Base-by-base conservation (phyloP, 2,797 vertebrate species). In the Anas acuta region DNA sequence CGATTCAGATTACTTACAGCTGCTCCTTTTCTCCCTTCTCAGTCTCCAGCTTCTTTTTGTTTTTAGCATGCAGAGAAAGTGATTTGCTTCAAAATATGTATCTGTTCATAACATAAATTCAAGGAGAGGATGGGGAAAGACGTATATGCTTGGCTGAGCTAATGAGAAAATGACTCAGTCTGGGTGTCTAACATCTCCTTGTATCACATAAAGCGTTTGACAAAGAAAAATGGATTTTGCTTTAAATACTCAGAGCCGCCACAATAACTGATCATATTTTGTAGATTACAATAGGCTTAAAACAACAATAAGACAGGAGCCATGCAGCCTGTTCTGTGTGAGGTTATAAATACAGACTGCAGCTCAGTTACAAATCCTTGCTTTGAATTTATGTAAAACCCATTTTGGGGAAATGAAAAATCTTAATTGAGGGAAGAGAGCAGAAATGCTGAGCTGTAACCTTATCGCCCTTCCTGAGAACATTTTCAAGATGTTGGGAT, bases 211-310 rank as follows among this genome's bases (percentile, higher is more conserved):
- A 91, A 96, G 87, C 45, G 37, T 66, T 76, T 97, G 97, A 97
- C 96, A 96, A 92, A 97, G 97, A 97, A 97, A 96, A 97, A 97
- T 89, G 89, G 92, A 84, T 86, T 96, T 97, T 96, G 67, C 45
- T 37, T 97, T 92, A 95, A 95, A 93, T 69, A 43, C 65, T 87
- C 33, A 8, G 60, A 87, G 85, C 83, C 0, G 0, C 83, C 79
- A 77, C 62, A 43, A 65, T 60, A 87, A 49, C 90, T 30, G 91
- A 94, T 94, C 65, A 25, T 77, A 72, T 91, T 62, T 83, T 77
- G 65, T 71, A 89, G 84, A 92, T 96, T 85, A 93, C 77, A 81
- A 26, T 25, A 25, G 53, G 77, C 62, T 90, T 87, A 88, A 93
- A 82, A 21, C 54, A 72, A 54, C 43, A 77, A 47, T 49, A 81